Percentiles rank a stretch among this genome's conserved stretches.
Evolutionary conservation across 2,888 invertebrate genomes (phyloP).

Genomic region (Eilema sororculum): DNA sequence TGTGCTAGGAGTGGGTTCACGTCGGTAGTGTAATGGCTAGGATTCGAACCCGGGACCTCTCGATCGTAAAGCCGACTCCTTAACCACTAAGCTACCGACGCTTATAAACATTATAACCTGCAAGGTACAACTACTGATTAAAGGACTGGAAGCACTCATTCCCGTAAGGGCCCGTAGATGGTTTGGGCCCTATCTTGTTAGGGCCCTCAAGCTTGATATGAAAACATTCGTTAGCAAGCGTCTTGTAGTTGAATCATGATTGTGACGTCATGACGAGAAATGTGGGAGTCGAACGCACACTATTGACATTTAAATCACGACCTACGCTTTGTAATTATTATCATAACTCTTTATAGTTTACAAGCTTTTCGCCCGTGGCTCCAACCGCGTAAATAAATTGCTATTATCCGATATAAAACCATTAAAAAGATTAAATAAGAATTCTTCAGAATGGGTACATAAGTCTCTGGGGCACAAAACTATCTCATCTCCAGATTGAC

Average conservation of each 20-base stretch:
- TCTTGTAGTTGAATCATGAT: not conserved
- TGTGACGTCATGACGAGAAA: conserved; percentile 2
- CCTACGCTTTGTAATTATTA: conserved; percentile 4
- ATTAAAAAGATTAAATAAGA: no score
- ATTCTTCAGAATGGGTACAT: no score
- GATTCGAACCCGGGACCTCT: no score
- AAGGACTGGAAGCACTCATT: no score
- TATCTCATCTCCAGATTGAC: no score
- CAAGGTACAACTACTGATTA: no score
- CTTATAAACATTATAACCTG: no score
- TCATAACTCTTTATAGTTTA: not conserved
- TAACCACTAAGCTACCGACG: no score
- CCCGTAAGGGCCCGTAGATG: not conserved
- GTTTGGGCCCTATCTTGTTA: not conserved
- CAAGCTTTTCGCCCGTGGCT: not conserved
- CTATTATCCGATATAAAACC: not conserved
- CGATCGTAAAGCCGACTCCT: no score
- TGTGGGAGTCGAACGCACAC: not conserved
- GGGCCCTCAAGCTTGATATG: not conserved
- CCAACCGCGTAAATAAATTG: not conserved
- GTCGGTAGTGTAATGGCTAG: no score
- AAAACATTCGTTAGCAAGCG: not conserved
- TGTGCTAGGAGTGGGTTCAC: no score
- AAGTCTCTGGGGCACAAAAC: no score
- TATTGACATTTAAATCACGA: not conserved